Evolutionary conservation across 1,140 invertebrate species (phyloP).

Genomic region (Nasonia vitripennis): DNA sequence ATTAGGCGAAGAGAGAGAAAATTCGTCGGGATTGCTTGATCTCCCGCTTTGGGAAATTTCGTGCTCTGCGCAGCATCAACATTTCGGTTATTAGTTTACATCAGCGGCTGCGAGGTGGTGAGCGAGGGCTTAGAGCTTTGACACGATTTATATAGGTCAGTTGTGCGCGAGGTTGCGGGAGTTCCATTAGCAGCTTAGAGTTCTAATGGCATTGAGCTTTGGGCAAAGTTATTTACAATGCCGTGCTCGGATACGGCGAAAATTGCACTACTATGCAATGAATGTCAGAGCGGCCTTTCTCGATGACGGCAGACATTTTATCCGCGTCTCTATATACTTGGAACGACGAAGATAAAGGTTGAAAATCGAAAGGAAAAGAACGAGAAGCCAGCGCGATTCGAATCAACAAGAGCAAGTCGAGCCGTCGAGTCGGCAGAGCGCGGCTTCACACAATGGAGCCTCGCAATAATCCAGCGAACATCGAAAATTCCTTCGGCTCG

Average conservation of each 20-base stretch:
- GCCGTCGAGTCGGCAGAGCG: too few species aligned
- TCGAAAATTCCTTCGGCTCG: too few species aligned
- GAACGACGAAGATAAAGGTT: too few species aligned
- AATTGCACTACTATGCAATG: background rate
- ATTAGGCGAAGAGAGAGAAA: background rate
- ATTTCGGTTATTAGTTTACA: slow-evolving; percentile 29
- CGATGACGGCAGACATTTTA: too few species aligned
- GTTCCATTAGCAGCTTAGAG: slow-evolving; percentile 4
- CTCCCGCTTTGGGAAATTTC: background rate
- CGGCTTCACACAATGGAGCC: too few species aligned
- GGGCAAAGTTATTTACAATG: background rate
- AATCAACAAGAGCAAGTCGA: too few species aligned
- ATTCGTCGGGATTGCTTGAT: background rate
- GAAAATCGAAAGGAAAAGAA: too few species aligned
- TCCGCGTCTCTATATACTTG: too few species aligned
- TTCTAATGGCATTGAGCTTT: background rate
- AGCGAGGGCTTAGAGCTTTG: background rate
- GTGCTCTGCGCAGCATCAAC: background rate
- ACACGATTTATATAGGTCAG: slow-evolving; percentile 18
- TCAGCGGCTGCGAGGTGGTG: background rate
- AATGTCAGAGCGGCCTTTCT: background rate
- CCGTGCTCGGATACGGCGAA: background rate
- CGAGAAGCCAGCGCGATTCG: too few species aligned
- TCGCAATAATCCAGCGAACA: too few species aligned
- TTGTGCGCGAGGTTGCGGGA: background rate